A percentile compares a stretch with the other conserved stretches of the same genome.
Evolutionary conservation across 2,888 invertebrate genomes (phyloP).

Genomic region (Melolontha melolontha): DNA sequence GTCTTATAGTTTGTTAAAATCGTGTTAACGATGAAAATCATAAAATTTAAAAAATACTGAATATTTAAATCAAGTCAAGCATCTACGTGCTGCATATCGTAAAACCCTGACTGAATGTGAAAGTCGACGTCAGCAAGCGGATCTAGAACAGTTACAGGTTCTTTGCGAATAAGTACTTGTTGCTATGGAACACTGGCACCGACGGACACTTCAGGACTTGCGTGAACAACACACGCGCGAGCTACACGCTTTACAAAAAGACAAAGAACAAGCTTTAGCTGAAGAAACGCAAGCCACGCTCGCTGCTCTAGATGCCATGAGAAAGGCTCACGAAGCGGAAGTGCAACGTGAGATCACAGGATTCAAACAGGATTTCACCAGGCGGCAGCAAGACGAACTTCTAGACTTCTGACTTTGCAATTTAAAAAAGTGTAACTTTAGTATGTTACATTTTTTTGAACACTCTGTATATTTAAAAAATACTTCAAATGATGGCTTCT

Average conservation of each 20-base stretch:
- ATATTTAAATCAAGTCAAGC: constrained; percentile 85
- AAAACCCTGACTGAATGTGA: constrained; percentile 72
- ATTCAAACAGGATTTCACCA: constrained; percentile 89
- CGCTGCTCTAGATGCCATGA: constrained; percentile 94
- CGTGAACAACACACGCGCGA: constrained; percentile 91
- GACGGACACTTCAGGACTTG: constrained; percentile 86
- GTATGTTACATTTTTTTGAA: no score
- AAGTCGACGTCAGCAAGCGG: constrained; percentile 77
- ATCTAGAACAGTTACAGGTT: constrained; percentile 85
- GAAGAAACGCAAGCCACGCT: constrained; percentile 94
- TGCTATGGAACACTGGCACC: constrained; percentile 91
- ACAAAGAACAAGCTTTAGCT: constrained; percentile 93
- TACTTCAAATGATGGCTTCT: no score
- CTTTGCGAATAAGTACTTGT: constrained; percentile 91
- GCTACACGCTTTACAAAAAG: constrained; percentile 80
- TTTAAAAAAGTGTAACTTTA: no score
- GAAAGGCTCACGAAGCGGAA: constrained; percentile 95
- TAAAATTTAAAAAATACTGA: no score
- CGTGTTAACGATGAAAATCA: no score
- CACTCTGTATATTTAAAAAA: no score
- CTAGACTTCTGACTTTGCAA: no score
- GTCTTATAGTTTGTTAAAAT: no score
- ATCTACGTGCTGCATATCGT: constrained; percentile 82
- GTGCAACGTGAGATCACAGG: constrained; percentile 91
- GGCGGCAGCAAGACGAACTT: constrained; percentile 83